phyloP scores from a whole-genome alignment of 2,797 vertebrate species.

The Enteromius treurensis region DNA sequence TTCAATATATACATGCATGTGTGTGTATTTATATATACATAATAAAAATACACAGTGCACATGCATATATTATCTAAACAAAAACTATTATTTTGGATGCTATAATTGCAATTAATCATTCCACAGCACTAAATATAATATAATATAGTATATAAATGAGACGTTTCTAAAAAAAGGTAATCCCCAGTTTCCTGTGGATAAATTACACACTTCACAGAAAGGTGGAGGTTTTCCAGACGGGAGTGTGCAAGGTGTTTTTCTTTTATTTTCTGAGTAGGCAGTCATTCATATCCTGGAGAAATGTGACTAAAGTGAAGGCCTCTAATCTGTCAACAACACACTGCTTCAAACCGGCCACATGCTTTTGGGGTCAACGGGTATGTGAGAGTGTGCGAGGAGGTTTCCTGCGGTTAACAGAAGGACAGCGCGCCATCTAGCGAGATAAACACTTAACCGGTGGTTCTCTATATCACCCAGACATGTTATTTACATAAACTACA shows the following conservation, averaged over 20 bases:
- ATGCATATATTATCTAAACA: too few relatives aligned
- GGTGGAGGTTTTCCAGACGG: conserved; percentile 5
- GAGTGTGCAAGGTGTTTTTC: conserved; percentile 14
- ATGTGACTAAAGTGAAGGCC: conserved; percentile 38
- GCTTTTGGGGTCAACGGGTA: conserved; percentile 35
- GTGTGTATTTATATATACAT: too few relatives aligned
- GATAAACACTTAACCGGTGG: not conserved
- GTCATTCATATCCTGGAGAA: conserved; percentile 46
- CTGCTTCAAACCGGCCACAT: conserved; percentile 34
- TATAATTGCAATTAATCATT: too few relatives aligned
- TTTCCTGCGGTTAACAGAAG: conserved; percentile 4
- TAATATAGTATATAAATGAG: not conserved
- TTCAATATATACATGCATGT: too few relatives aligned
- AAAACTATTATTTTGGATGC: too few relatives aligned
- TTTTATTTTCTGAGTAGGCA: conserved; percentile 14
- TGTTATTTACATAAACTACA: conserved; percentile 43
- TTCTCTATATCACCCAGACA: conserved; percentile 8
- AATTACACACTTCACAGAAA: not conserved
- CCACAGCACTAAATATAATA: not conserved
- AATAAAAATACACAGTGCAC: too few relatives aligned
- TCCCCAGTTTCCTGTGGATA: conserved; percentile 4
- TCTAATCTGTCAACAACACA: conserved; percentile 47
- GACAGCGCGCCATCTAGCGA: conserved; percentile 54
- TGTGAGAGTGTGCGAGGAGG: not conserved
- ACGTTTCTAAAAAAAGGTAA: not conserved